phyloP scores from a whole-genome alignment of 2,113 vertebrate genomes.

The Setophaga coronata region DNA sequence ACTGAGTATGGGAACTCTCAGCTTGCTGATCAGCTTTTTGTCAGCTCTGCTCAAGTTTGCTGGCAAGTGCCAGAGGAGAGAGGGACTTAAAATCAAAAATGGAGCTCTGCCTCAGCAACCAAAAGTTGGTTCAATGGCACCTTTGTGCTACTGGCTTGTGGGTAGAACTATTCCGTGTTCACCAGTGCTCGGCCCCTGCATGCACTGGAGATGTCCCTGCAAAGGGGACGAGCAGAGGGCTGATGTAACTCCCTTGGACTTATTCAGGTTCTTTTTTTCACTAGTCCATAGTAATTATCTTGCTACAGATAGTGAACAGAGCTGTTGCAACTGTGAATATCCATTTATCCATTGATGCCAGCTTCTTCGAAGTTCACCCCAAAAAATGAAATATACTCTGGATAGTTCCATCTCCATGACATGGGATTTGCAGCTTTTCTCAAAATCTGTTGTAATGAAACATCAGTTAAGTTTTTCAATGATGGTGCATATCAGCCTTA shows the following conservation, averaged over 20 bases:
- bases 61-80: not conserved
- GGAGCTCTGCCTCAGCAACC: not conserved
- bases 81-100: not conserved
- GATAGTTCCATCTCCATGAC: not conserved
- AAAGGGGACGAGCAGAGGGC: not conserved
- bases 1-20: not conserved
- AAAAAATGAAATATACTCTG: not conserved
- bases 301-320: not conserved
- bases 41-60: not conserved
- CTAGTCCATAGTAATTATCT: not conserved
- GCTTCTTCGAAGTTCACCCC: not conserved
- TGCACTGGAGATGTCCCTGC: not conserved
- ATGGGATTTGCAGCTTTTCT: not conserved
- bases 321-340: not conserved
- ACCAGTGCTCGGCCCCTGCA: accelerated
- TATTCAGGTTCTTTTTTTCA: not conserved
- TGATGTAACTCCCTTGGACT: not conserved
- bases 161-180: not conserved
- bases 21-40: not conserved
- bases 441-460: not conserved
- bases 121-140: not conserved
- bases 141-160: not conserved
- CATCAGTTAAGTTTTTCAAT: not conserved
- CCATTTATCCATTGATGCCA: not conserved
- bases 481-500: not conserved